Conservation (phyloP, 1,140 invertebrate species). For the Drosophila dunni region DNA sequence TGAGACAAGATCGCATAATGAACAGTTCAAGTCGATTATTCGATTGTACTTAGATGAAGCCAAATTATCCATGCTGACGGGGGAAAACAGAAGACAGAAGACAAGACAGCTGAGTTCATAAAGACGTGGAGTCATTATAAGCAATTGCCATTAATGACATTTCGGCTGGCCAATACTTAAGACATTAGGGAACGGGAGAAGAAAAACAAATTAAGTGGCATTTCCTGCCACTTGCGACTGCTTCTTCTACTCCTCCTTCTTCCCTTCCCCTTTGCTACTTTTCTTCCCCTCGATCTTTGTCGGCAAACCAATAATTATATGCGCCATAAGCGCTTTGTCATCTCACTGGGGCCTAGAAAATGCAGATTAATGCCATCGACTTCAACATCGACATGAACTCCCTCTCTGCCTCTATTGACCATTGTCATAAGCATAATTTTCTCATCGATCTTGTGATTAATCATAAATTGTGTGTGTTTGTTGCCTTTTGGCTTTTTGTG, state of each 20-base stretch:
- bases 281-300: conserved; percentile 66
- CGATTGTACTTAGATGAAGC: conserved; percentile 35
- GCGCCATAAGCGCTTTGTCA: conserved; percentile 81
- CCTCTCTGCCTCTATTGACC: conserved; percentile 41
- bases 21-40: conserved; percentile 21
- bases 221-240: conserved; percentile 73
- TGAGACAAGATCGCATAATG: conserved; percentile 12
- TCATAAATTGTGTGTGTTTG: conserved; percentile 71
- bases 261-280: not conserved
- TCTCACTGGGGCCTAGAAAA: conserved; percentile 73
- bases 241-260: conserved; percentile 31
- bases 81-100: conserved; percentile 15
- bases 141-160: conserved; percentile 82
- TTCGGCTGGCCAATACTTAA: conserved; percentile 73
- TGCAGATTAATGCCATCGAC: conserved; percentile 72
- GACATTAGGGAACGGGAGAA: conserved; percentile 50
- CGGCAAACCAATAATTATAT: conserved; percentile 78
- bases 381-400: conserved; percentile 2
- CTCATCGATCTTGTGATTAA: conserved; percentile 83
- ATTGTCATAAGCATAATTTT: conserved; percentile 82
- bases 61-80: conserved; percentile 66
- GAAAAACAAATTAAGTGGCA: conserved; percentile 78
- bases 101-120: conserved; percentile 33
- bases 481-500: conserved; percentile 48
- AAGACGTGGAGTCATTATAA: conserved; percentile 72